Base-by-base conservation (phyloP, 2,888 invertebrate species). In the Callimorpha dominula region DNA sequence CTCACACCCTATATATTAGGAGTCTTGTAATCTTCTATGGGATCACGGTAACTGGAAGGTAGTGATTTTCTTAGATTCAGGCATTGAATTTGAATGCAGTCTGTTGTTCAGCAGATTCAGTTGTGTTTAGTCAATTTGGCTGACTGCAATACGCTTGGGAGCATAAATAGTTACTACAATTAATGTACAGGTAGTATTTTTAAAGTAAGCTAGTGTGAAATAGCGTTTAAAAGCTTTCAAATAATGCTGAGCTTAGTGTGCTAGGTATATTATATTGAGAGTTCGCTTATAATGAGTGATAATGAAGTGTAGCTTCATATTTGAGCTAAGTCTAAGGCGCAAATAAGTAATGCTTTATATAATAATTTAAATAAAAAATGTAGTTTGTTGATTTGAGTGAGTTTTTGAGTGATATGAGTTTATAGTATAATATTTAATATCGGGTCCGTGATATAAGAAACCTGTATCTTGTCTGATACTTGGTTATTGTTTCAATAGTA, bases 381-480 rank as follows among this genome's bases (percentile, higher is more conserved):
- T 31, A 68, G 68, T 57, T 68, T 42, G n/a, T 8, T 20, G 43
- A 57, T n/a, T 68, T 60, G 68, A 68, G 46, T 68, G 57, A 31
- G 42, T 57, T 43, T 68, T 68, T 60, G 68, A 60, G 57, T 60
- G 60, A 54, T 7, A 15, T n/a, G 42, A 67, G 31, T 31, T 65
- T 7, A 15, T 49, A 49, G 46, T 65, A n/a, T 31, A 49, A 49
- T 31, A 31, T 6, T 65, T 14, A 7, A 20, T 15, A 7, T 9
- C 17, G 8, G 40, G 17, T 17, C 31, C 2, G 14, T 50, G 17
- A 17, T 65, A 65, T 50, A 17, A 40, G 50, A 65, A 40, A 11
- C 43, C 4, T 8, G 4, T 46, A 3, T 46, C 43, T 46, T 9
- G 43, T 46, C 43, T 46, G 43, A 46, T 46, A 46, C 2, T 50